These are phyloP conservation scores for Remorina albescens DNA, from an alignment of 2,797 vertebrate genomes.

Conservation along the genomic window DNA sequence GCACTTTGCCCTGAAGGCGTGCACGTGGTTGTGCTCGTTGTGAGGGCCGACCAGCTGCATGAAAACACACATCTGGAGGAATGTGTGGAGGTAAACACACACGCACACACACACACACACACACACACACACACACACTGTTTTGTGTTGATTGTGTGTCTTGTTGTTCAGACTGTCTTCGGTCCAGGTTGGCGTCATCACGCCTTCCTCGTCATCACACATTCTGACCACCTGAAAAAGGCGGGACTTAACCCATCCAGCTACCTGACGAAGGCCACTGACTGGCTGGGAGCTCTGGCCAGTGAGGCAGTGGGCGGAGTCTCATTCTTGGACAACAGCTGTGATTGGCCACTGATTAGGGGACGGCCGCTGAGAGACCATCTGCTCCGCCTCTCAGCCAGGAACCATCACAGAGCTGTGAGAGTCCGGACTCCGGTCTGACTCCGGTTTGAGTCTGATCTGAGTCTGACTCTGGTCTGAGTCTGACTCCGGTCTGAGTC, in stretches of 20 bases:
- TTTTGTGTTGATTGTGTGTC: slow-evolving; percentile 7
- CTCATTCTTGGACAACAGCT: slow-evolving; percentile 71
- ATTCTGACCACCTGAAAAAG: slow-evolving; percentile 61
- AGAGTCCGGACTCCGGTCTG: not conserved
- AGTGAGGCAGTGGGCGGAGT: slow-evolving; percentile 43
- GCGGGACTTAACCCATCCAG: slow-evolving; percentile 22
- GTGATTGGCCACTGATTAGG: slow-evolving; percentile 60
- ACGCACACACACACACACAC: slow-evolving; percentile 4
- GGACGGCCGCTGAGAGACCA: slow-evolving; percentile 63
- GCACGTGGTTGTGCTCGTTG: slow-evolving; percentile 84
- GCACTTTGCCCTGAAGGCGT: slow-evolving; percentile 82
- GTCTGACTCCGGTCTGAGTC: too few relatives aligned
- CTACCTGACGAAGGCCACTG: slow-evolving; percentile 46
- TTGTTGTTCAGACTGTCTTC: slow-evolving; percentile 50
- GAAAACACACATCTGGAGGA: slow-evolving; percentile 44
- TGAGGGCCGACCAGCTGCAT: slow-evolving; percentile 82
- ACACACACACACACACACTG: not conserved
- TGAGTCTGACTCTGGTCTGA: too few relatives aligned
- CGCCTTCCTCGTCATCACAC: slow-evolving; percentile 65
- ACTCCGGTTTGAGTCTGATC: too few relatives aligned
- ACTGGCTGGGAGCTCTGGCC: slow-evolving; percentile 62
- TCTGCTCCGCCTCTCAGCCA: slow-evolving; percentile 66
- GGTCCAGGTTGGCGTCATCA: slow-evolving; percentile 67
- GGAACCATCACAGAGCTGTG: slow-evolving; percentile 64
- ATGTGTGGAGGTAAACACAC: slow-evolving; percentile 69